Evolutionary conservation across 2,113 vertebrate genomes (phyloP).

Genomic region (Nibea coibor): DNA sequence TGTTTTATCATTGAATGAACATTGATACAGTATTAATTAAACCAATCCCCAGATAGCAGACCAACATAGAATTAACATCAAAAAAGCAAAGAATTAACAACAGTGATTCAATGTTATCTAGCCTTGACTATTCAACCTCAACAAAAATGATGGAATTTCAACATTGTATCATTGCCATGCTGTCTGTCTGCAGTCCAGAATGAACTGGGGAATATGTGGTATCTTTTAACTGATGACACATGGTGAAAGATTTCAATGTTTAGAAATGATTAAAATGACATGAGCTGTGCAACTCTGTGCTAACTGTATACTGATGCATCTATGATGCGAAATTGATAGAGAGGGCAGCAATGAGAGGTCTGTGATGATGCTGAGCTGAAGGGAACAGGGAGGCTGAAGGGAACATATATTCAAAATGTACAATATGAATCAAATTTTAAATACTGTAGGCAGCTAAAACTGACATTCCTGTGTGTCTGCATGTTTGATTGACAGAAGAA

Average conservation of each 20-base stretch:
- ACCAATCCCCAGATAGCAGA: too few species aligned
- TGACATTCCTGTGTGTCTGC: constrained; percentile 10
- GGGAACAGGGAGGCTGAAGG: too few species aligned
- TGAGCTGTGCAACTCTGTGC: background rate
- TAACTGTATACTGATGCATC: too few species aligned
- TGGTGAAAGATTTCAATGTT: background rate
- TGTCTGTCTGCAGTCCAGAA: too few species aligned
- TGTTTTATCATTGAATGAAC: too few species aligned
- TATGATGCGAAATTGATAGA: background rate
- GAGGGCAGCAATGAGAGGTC: background rate
- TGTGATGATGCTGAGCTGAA: background rate
- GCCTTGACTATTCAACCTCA: too few species aligned
- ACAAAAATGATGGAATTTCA: too few species aligned
- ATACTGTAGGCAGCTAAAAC: background rate
- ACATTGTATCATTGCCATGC: too few species aligned
- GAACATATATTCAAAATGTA: background rate
- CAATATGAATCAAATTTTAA: background rate
- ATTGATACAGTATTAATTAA: too few species aligned
- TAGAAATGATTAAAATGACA: background rate
- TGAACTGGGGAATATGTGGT: background rate
- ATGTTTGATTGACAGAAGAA: constrained; percentile 89
- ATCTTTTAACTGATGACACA: background rate
- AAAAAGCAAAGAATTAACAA: too few species aligned
- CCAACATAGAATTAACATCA: too few species aligned
- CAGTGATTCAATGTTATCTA: too few species aligned